Conservation (phyloP, 2,113 vertebrate genomes). For the Lontra canadensis region DNA sequence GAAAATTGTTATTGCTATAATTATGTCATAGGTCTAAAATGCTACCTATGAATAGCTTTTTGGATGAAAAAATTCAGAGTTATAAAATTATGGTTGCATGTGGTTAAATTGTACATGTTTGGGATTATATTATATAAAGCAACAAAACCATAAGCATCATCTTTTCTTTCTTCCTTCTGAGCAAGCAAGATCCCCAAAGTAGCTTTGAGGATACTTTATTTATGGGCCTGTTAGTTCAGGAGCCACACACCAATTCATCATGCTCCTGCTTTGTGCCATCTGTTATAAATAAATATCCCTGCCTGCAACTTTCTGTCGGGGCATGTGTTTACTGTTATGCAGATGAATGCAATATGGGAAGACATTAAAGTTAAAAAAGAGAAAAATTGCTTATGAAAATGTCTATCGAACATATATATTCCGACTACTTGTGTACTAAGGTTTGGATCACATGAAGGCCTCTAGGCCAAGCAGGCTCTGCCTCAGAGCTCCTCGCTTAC, state of each 20-base stretch:
- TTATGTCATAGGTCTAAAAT: constrained; percentile 71
- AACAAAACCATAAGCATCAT: constrained; percentile 76
- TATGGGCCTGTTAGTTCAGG: constrained; percentile 83
- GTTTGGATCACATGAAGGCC: constrained; percentile 6
- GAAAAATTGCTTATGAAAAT: constrained; percentile 81
- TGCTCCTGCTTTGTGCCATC: constrained; percentile 83
- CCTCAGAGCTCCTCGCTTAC: constrained; percentile 31
- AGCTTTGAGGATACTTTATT: constrained; percentile 85
- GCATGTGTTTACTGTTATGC: constrained; percentile 86
- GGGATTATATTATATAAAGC: constrained; percentile 77
- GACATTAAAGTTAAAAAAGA: constrained; percentile 78
- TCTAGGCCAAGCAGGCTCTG: background rate
- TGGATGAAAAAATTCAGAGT: constrained; percentile 70
- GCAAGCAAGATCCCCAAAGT: constrained; percentile 80
- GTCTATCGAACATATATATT: constrained; percentile 72
- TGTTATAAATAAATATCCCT: constrained; percentile 84
- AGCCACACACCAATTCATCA: constrained; percentile 83
- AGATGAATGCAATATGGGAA: constrained; percentile 85
- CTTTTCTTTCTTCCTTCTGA: constrained; percentile 81
- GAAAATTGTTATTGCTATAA: constrained; percentile 60
- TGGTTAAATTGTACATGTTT: constrained; percentile 79
- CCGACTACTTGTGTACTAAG: constrained; percentile 63
- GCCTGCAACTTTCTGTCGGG: constrained; percentile 84
- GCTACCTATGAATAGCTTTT: constrained; percentile 70
- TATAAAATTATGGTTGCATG: constrained; percentile 76